Evolutionary conservation across 2,888 invertebrate genomes (phyloP).

Genomic region (Leucozona laternaria): DNA sequence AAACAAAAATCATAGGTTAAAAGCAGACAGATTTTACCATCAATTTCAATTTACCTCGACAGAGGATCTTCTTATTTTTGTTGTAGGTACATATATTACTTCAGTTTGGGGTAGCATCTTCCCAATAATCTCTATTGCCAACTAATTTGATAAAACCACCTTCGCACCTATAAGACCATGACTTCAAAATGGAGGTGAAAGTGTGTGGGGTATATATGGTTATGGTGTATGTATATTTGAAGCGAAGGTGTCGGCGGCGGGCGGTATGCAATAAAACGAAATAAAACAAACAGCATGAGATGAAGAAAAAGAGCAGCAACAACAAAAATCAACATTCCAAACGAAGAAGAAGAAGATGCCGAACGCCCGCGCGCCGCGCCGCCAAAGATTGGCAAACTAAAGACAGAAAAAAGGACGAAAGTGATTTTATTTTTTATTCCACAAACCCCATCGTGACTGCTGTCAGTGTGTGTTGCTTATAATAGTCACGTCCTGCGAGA

Average conservation of each 20-base stretch:
- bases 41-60: slow-evolving; percentile 69
- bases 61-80: slow-evolving; percentile 36
- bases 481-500: slow-evolving; percentile 72
- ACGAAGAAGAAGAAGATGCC: background rate
- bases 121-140: slow-evolving; percentile 59
- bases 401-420: slow-evolving; percentile 27
- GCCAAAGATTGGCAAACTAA: slow-evolving; percentile 12
- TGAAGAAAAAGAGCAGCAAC: background rate
- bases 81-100: too few relatives aligned
- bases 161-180: slow-evolving; percentile 37
- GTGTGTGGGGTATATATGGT: too few relatives aligned
- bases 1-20: slow-evolving; percentile 68
- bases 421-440: slow-evolving; percentile 35
- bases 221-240: background rate
- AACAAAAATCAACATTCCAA: slow-evolving; percentile 28
- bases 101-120: background rate
- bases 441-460: slow-evolving; percentile 40
- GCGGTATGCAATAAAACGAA: slow-evolving; percentile 55
- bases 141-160: slow-evolving; percentile 72
- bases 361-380: background rate
- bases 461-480: slow-evolving; percentile 61
- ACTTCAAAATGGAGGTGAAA: slow-evolving; percentile 42
- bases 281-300: slow-evolving; percentile 62
- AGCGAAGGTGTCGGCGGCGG: too few relatives aligned
- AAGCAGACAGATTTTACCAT: slow-evolving; percentile 65